Evolutionary conservation across 1,140 invertebrate genomes (phyloP), one percentile per base, ranked within the genome.

Genomic region (Zaprionus gabonicus): DNA sequence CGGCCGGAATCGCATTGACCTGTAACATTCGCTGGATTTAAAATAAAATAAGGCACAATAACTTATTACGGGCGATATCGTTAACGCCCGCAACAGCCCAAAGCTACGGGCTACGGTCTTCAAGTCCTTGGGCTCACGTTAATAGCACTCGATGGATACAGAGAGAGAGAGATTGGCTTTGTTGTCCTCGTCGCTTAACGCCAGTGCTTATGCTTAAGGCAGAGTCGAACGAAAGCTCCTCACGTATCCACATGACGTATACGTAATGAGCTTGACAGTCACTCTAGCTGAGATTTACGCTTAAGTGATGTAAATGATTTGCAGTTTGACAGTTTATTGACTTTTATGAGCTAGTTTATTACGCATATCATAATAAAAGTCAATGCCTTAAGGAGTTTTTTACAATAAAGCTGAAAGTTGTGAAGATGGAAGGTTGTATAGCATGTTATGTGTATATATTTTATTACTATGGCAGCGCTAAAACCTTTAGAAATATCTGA

Each of bases 331-430:
- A 83, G 81, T 84, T 84, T 84, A 84, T 84, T 84, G 81, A 84
- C 81, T 84, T 84, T 84, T 80, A 84, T 84, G 81, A 84, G 81
- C 80, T 80, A 84, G 81, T 83, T 83, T 83, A 83, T 83, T 84
- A 77, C 80, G 64, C 64, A 57, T 28, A 27, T 66, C 41, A 28
- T 56, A 56, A 56, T 17, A 27, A 28, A 56, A 17, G 23, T 56
- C 13, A 66, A 55, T 10, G 49, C 13, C 53, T 55, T 38, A 25
- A 55, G 27, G 17, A 31, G 20, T 15, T 15, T 27, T 49, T 49
- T 49, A 7, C 46, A 9, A 46, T 25, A 23, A 25, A 51, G 12
- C 20, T 13, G 46, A 23, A 23, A 49, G 28, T 3, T 49, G 38
- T n/a, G 38, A 1, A n/a, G 38, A 2, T 17, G n/a, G 2, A 17